Conservation (phyloP, 1,140 invertebrate species). For the Caenorhabditis latens region DNA sequence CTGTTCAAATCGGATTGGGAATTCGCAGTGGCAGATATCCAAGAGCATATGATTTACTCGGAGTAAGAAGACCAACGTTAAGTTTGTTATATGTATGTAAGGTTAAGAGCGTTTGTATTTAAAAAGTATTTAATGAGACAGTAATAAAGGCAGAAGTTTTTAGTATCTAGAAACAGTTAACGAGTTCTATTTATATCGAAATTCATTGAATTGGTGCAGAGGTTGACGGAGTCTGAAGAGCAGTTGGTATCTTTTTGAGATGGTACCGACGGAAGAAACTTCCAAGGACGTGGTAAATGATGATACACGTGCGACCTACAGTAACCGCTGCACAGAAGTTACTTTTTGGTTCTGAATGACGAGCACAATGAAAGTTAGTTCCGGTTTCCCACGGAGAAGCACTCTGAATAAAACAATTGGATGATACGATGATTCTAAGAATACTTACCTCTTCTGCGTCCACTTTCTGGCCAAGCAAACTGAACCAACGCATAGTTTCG, state of each 20-base stretch:
- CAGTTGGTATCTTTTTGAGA: slow-evolving; percentile 33
- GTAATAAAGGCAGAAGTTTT: too few relatives aligned
- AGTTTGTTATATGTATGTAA: too few relatives aligned
- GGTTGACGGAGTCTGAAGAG: background rate
- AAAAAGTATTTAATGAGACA: too few relatives aligned
- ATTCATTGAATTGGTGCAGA: slow-evolving; percentile 1
- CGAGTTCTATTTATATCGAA: background rate
- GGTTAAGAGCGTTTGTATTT: too few relatives aligned
- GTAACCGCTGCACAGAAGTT: slow-evolving; percentile 49
- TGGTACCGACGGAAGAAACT: slow-evolving; percentile 40
- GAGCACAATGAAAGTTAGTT: slow-evolving; percentile 24
- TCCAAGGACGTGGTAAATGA: slow-evolving; percentile 42
- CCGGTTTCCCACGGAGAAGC: slow-evolving; percentile 40
- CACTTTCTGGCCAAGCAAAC: slow-evolving; percentile 24
- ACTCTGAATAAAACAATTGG: background rate
- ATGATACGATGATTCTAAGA: background rate
- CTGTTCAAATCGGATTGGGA: too few relatives aligned
- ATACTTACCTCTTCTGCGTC: slow-evolving; percentile 24
- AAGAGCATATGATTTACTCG: too few relatives aligned
- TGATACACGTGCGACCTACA: slow-evolving; percentile 16
- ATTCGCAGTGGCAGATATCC: too few relatives aligned
- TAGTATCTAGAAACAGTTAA: too few relatives aligned
- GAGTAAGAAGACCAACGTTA: too few relatives aligned
- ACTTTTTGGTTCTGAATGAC: slow-evolving; percentile 42
- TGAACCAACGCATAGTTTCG: slow-evolving; percentile 50